phyloP scores from a whole-genome alignment of 2,888 invertebrate genomes.

The Lasius fuliginosus region DNA sequence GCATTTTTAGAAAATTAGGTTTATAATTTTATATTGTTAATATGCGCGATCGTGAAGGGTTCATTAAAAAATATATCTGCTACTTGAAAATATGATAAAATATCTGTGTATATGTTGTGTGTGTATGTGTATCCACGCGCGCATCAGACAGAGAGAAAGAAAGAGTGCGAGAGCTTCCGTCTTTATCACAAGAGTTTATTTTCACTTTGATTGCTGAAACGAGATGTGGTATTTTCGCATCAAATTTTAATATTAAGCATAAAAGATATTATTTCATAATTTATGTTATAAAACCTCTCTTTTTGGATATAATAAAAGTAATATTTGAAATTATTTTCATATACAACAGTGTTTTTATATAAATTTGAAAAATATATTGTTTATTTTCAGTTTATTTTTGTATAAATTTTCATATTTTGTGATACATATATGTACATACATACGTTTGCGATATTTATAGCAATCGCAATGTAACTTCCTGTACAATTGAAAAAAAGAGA shows the following conservation, averaged over 20 bases:
- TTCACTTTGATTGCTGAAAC: background rate
- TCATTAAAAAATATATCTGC: background rate
- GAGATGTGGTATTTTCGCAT: too few species aligned
- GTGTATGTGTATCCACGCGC: background rate
- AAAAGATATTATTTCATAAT: background rate
- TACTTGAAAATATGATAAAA: slow-evolving; percentile 17
- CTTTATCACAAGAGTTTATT: background rate
- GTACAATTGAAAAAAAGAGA: slow-evolving; percentile 30
- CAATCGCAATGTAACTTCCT: slow-evolving; percentile 3
- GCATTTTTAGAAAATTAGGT: slow-evolving; percentile 55
- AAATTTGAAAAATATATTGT: background rate
- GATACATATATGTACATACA: slow-evolving; percentile 1
- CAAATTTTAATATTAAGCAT: slow-evolving; percentile 5
- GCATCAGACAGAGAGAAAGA: background rate
- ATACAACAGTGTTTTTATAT: background rate
- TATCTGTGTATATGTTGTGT: background rate
- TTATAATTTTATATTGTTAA: slow-evolving; percentile 39
- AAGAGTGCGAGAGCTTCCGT: background rate
- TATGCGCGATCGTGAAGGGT: background rate
- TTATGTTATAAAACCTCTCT: background rate
- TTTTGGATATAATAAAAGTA: background rate
- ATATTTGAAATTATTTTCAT: background rate
- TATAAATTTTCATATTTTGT: background rate
- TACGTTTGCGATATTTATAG: background rate
- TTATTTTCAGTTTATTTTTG: slow-evolving; percentile 1